Base-by-base conservation (phyloP, 1,140 invertebrate genomes). In the Tyrophagus putrescentiae region DNA sequence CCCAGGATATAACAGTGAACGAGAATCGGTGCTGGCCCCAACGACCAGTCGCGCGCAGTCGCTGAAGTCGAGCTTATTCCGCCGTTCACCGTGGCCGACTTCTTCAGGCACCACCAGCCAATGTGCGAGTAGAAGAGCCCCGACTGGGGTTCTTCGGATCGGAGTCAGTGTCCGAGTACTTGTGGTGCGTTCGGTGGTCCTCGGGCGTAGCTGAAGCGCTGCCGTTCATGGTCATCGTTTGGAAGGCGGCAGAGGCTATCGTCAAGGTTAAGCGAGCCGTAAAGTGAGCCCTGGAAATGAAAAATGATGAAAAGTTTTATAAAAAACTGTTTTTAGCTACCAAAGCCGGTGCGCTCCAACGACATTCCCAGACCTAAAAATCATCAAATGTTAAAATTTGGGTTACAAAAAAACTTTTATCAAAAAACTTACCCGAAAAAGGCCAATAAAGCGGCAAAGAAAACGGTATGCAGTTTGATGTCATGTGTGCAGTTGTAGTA, bases 21-120 rank as follows among this genome's bases (percentile, higher is more conserved):
- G 95, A 97, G 70, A 63, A 76, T 71, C 68, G 92, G 70, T 84
- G 84, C 71, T 97, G 93, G 72, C 91, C 90, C 60, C 74, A 73
- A 74, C 21, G 96, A 78, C 1, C 82, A 83, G 73, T 98, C 91
- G 13, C 76, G 76, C 61, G 80, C 78, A n/a, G 72, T 98, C 93
- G 33, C 79, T 83, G 29, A 95, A 64, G 69, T 94, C 88, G 18
- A 96, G 78, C 57, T 79, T 76, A 66, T 85, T 83, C 53, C 56
- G 11, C 29, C 1, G 27, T 39, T 87, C 6, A 96, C 64, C 25
- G 60, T 50, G 21, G 64, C 56, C 13, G 64, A 50, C 33, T 66
- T 65, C 48, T 54, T 64, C 25, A 65, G 27, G 54, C 65, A 53
- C 18, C 65, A 52, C 64, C 64, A 65, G 36, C 64, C 64, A 56